Evolutionary conservation across 1,140 invertebrate species (phyloP), one percentile per base, ranked within the genome.

Genomic region (Drosophila virilis): DNA sequence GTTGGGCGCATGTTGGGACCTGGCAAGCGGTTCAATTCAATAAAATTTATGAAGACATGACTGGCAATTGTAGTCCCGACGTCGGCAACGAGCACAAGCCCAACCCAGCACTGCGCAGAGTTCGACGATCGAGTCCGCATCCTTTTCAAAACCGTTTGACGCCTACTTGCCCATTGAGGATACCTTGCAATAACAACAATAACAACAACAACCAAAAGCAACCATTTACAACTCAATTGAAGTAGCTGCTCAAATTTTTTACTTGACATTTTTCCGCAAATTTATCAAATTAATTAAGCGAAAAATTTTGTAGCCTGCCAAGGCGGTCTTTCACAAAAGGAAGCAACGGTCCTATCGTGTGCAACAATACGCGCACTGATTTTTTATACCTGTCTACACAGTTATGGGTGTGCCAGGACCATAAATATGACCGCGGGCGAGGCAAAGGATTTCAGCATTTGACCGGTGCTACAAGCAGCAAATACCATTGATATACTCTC

Each of bases 1-100:
- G 84, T 84, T 84, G 76, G 84, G 77, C 85, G 67, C 80, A 89
- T 88, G 84, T 88, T 83, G 73, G 58, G 52, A 42, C 48, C 67
- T 42, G 57, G 46, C 62, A 17, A 65, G 74, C 72, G 65, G 68
- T 82, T 82, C 76, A 78, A 82, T 83, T 83, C 80, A 89, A 89
- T 84, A 80, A 89, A 89, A 89, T 89, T 89, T 89, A 89, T 89
- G 84, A 89, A 89, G 84, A 89, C 84, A 89, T 89, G 84, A 89
- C 84, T 84, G 80, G 80, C 84, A 89, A 89, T 89, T 89, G 84
- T 89, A 89, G 80, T 88, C 70, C 65, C 74, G 69, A 67, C 38
- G 59, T 71, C 71, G 66, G 50, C 52, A 68, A 43, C 73, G 15
- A 28, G 33, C 38, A n/a, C n/a, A 12, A n/a, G 17, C 38, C 55